Evolutionary conservation across 2,113 vertebrate species (phyloP).

Genomic region (Hemiscyllium ocellatum): DNA sequence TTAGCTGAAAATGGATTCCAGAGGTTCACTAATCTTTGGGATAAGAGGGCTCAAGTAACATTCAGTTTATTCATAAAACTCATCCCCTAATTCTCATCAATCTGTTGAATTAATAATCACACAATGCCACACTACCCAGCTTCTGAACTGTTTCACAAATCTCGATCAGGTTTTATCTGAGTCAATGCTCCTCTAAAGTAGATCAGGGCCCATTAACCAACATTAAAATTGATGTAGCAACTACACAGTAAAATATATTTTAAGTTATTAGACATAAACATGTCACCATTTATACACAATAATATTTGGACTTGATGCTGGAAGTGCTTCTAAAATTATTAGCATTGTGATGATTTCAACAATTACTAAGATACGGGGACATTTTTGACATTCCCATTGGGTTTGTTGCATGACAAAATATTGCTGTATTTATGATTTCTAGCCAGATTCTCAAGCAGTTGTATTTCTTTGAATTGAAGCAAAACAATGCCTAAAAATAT

Average conservation of each 20-base stretch:
- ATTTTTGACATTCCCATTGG: not conserved
- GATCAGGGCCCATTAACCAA: not conserved
- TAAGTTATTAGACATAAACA: not conserved
- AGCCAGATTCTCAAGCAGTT: not conserved
- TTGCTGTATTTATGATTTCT: not conserved
- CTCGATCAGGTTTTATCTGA: not conserved
- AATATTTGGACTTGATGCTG: not conserved
- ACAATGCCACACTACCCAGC: not conserved
- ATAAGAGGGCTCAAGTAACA: not conserved
- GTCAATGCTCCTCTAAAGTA: not conserved
- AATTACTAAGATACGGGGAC: too few relatives aligned
- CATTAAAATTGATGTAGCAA: not conserved
- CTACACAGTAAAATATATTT: not conserved
- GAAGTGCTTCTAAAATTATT: too few relatives aligned
- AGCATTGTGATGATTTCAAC: too few relatives aligned
- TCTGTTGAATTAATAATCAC: not conserved
- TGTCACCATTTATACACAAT: not conserved
- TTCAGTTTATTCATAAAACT: not conserved
- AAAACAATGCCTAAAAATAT: not conserved
- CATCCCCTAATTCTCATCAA: not conserved
- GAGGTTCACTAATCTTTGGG: not conserved
- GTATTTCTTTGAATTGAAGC: not conserved
- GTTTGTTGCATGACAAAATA: not conserved
- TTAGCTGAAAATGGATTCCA: not conserved
- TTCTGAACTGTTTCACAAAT: not conserved